A percentile compares a stretch with the other conserved stretches of the same genome.
These are phyloP conservation scores for Corbicula japonica DNA, from an alignment of 2,888 invertebrate species.

Conservation along the genomic window DNA sequence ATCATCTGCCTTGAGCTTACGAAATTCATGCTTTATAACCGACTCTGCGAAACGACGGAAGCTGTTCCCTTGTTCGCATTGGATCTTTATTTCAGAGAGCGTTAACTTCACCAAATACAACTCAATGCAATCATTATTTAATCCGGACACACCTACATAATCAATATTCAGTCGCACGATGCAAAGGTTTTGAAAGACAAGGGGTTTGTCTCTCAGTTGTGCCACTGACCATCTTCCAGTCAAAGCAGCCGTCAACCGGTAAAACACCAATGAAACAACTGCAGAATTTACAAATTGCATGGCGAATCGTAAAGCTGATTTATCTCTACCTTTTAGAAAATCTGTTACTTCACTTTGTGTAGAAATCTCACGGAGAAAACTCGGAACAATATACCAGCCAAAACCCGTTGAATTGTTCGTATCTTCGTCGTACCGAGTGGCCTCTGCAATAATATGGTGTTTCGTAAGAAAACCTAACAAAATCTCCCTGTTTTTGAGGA, in stretches of 20 bases:
- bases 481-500: slow-evolving; percentile 14
- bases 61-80: background rate
- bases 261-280: slow-evolving; percentile 23
- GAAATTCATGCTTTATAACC: background rate
- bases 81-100: background rate
- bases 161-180: slow-evolving; percentile 16
- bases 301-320: background rate
- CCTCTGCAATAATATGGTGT: slow-evolving; percentile 23
- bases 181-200: slow-evolving; percentile 8
- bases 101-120: slow-evolving; percentile 10
- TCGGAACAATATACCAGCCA: slow-evolving; percentile 30
- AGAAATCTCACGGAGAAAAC: background rate
- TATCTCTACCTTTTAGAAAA: background rate
- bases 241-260: slow-evolving; percentile 23
- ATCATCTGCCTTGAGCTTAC: background rate
- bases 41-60: background rate
- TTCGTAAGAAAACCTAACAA: slow-evolving; percentile 15
- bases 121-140: slow-evolving; percentile 22
- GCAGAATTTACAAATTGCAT: slow-evolving; percentile 9
- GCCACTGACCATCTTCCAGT: slow-evolving; percentile 22
- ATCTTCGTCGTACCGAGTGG: slow-evolving; percentile 6
- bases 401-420: slow-evolving; percentile 4
- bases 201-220: background rate
- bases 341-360: slow-evolving; percentile 7
- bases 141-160: slow-evolving; percentile 16